Base-by-base conservation (phyloP, 1,140 invertebrate species). In the Drosophila sechellia region DNA sequence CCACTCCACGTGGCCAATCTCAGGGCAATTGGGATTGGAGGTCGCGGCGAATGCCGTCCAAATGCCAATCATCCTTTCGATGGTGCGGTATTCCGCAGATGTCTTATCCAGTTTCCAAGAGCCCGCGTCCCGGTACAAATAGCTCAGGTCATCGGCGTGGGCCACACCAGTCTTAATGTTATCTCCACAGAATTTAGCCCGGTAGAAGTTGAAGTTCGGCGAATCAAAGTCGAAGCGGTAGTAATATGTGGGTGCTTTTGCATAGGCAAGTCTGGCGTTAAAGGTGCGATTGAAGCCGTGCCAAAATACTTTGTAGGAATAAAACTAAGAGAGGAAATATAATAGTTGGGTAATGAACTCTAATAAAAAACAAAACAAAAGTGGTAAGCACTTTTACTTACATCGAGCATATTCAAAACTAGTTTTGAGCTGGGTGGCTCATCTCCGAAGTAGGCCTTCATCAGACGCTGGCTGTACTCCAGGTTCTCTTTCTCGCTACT, bases 71-170 rank as follows among this genome's bases (percentile, higher is more conserved):
- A 92, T 73, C 3, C 90, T 65, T 39, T 89, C 40, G 35, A 93
- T 93, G 4, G 92, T 80, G 45, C 63, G 77, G 53, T 92, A 92
- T 54, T 91, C 92, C 1, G 25, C 60, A 0, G 90, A 75, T 20
- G 66, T 64, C 15, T 79, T 66, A 25, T 93, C 85, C 80, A 92
- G 68, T 60, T 93, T 93, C 40, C 81, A 80, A 20, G 92, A 92
- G 34, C 93, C 66, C 22, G 68, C 59, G 31, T 92, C 93, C 59
- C 93, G 91, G 74, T 95, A 96, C 39, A 95, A 73, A 84, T 95
- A 95, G 45, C 94, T 93, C 0, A 95, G 31, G 57, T 96, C 95
- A 63, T 96, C 95, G 0, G 93, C 94, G 84, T 96, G 95, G 68
- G 93, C 93, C 5, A 94, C 93, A 0, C 91, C 91, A n/a, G 39